Evolutionary conservation across 2,113 vertebrate genomes (phyloP), one percentile per base, ranked within the genome.

Genomic region (Heterochromis multidens): DNA sequence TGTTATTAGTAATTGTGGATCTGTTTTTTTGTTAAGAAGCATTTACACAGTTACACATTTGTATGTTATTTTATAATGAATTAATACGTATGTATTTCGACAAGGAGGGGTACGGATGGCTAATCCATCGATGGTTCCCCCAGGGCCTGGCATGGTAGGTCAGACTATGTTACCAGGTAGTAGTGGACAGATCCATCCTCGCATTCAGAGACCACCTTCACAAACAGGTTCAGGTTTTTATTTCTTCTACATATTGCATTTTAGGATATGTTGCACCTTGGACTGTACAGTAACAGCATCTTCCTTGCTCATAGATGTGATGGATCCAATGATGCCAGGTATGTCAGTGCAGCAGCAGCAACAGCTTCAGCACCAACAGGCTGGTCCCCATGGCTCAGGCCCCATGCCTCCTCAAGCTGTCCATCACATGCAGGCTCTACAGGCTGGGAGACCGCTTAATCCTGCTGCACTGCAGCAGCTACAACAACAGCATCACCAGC

Each of bases 271-370:
- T 79, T 60, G 6, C 2, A 2, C 9, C 8, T 52, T 35, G 4
- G 14, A 29, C 14, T 29, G 3, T 19, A 25, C 10, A 80, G 19
- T 77, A 70, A 77, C 27, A 6, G 2, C 17, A 12, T 40, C 19
- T 56, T 80, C 10, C 2, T 95, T 88, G 94, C 57, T 87, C 87
- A 91, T 91, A 99, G 98, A 99, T 95, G 82, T 95, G 80, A 96
- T 98, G 96, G 98, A 99, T 94, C 97, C 97, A 76, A 97, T 98
- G 93, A 96, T 99, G 93, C 96, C 97, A 92, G 97, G 97, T 57
- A 95, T 99, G 85, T 96, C 96, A 80, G 91, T 97, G 96, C 96
- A 95, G 79, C 95, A 95, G 78, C 97, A 97, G 49, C 96, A 95
- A 74, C 95, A 95, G 33, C 96, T 96, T 91, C 99, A 98, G 85